These are phyloP conservation scores for Hiodon tergisus DNA, from an alignment of 2,113 vertebrate genomes.

Conservation along the genomic window DNA sequence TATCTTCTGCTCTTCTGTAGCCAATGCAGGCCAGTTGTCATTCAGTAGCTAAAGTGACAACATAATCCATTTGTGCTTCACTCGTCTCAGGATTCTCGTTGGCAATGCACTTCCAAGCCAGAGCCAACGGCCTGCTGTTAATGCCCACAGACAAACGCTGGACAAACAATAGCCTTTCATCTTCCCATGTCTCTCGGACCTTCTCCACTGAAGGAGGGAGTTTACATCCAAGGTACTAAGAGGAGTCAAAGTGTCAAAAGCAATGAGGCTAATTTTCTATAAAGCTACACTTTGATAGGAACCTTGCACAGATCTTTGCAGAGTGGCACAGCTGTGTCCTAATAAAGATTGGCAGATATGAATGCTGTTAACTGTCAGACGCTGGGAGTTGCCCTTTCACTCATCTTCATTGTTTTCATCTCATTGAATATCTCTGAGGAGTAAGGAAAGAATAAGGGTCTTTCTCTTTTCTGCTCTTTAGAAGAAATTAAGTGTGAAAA, in stretches of 20 bases:
- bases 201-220: constrained; percentile 26
- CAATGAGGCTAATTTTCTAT: background rate
- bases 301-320: background rate
- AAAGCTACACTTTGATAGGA: background rate
- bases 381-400: background rate
- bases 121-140: constrained; percentile 40
- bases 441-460: background rate
- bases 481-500: constrained; percentile 51
- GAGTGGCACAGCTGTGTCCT: background rate
- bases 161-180: constrained; percentile 33
- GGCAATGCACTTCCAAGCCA: constrained; percentile 53
- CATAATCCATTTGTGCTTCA: constrained; percentile 48
- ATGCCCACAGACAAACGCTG: constrained; percentile 9
- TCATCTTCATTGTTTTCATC: constrained; percentile 1
- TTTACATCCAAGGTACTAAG: constrained; percentile 46
- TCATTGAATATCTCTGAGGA: constrained; percentile 6
- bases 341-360: background rate
- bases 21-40: constrained; percentile 52
- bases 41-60: too few species aligned
- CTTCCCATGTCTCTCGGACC: constrained; percentile 38
- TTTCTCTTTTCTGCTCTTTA: constrained; percentile 60
- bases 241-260: background rate
- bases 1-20: constrained; percentile 67
- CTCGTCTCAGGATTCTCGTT: constrained; percentile 39
- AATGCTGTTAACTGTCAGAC: background rate